Base-by-base conservation (phyloP, 2,113 vertebrate species). In the Penelope pileata region DNA sequence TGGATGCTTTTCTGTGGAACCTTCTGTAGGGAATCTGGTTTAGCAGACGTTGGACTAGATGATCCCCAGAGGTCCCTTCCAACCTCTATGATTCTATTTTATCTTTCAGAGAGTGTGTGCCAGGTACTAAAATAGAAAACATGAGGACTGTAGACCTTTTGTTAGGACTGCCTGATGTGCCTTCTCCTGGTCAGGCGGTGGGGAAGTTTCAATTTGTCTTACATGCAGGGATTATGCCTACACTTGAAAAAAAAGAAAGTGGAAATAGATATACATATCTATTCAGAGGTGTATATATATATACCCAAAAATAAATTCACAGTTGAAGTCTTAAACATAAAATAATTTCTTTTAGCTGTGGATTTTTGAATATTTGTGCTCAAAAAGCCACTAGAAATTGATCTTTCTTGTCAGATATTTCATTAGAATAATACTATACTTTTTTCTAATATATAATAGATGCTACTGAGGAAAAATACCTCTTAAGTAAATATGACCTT, bases 81-180 rank as follows among this genome's bases (percentile, higher is more conserved):
- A n/a, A n/a, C n/a, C n/a, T n/a, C n/a, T n/a, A n/a, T n/a, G n/a
- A n/a, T 16, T 54, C 4, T 88, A 5, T 63, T 75, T 91, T 10
- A 23, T 66, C 0, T n/a, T 45, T 9, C 17, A 76, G 13, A 2
- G 3, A 54, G 9, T 30, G 21, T 5, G 16, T 30, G 6, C 1
- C 42, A 58, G 30, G 18, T 51, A 23, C 30, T 56, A 29, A 21
- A 79, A 12, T 6, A 51, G 23, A 32, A 82, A 85, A 72, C 34
- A 23, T 1, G 6, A 21, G 9, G 7, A 56, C 26, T 34, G 3
- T 5, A 47, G 64, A 16, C 36, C 32, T 29, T 40, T 48, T 29
- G 10, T 60, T 59, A 40, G 26, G 18, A 27, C 29, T 30, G 13
- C 16, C 32, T 68, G 11, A 29, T 47, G 19, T 60, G 8, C 6